Evolutionary conservation across 1,140 invertebrate genomes (phyloP), one percentile per base, ranked within the genome.

Genomic region (Pseudomyrmex pallidus): DNA sequence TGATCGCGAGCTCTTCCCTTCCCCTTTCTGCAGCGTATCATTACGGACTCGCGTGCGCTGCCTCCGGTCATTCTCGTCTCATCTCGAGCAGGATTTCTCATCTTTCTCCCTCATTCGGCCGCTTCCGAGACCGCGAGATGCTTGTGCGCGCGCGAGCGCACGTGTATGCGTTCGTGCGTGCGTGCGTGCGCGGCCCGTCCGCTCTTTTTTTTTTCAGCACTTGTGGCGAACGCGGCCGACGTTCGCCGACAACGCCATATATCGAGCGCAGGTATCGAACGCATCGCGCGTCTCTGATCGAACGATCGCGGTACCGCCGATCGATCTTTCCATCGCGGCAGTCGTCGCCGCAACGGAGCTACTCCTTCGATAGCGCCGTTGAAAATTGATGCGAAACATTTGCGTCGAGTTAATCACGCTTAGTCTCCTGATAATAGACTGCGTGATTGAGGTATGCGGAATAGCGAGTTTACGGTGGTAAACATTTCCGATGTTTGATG

Each of bases 11-110:
- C 62, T 66, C 84, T 85, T 48, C 72, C 84, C 84, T 86, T 89
- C 87, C 88, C 88, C 88, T 88, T 88, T 88, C 84, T 82, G 85
- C 87, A 92, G 91, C 93, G 90, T 93, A 93, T 94, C 92, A 94
- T 94, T 93, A 94, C 90, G 90, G 85, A 92, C 92, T 93, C 93
- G 93, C 93, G 93, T 94, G 93, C 92, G 92, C 92, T 92, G 92
- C 93, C 92, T 89, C 92, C 91, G 92, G 92, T 94, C 87, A 93
- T 93, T 94, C 92, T 92, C 91, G 91, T 94, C 92, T 93, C 91
- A 89, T 91, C 86, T 87, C 83, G 86, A 80, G 83, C 82, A 89
- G 82, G 84, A 87, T 87, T 83, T 74, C 76, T 10, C 62, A 73
- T 85, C 85, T 78, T 50, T 82, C 78, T 83, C 73, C 7, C 73